Evolutionary conservation across 2,797 vertebrate species (phyloP), one percentile per base, ranked within the genome.

Genomic region (Aotus griseimembra): DNA sequence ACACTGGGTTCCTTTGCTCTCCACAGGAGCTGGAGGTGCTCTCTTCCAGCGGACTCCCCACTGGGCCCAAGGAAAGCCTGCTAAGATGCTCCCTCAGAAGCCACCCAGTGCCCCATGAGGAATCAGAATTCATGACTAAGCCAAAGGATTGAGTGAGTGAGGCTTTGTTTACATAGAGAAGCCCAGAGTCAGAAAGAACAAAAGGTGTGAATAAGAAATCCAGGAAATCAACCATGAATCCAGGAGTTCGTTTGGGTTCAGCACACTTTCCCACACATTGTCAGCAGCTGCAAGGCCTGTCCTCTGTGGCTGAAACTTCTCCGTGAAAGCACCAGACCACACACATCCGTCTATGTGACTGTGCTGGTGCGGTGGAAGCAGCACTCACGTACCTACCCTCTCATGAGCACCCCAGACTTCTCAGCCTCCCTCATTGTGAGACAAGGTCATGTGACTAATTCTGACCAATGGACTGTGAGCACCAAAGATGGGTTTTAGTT

Each of bases 261-360:
- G 39, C 33, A 46, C 39, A 76, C n/a, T 95, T 97, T 92, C 97
- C 79, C 95, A 97, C 93, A 81, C 95, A 28, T 14, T 26, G 70
- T 75, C 30, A 88, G 93, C 64, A 90, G 88, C 84, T 92, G 93
- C 72, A 57, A 64, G 58, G 80, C 48, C 50, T 8, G 17, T 30
- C 52, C 26, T 90, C 55, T 95, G 96, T n/a, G 95, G 88, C 79
- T 19, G 77, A 93, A 94, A 91, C 90, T 46, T 57, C 88, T 79
- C 72, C 14, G 48, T 1, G 80, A 92, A 96, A 61, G 44, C 52
- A n/a, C 28, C n/a, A 89, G 97, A 95, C 93, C 93, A 92, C 93
- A 95, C 83, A 44, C 36, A 8, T 48, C 57, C 22, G 26, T 46
- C 52, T 36, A 12, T 24, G 10, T 14, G 33, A 28, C 39, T 13